These are phyloP conservation scores for Ptychobarbus kaznakovi DNA, from an alignment of 2,797 vertebrate species.

Conservation along the genomic window DNA sequence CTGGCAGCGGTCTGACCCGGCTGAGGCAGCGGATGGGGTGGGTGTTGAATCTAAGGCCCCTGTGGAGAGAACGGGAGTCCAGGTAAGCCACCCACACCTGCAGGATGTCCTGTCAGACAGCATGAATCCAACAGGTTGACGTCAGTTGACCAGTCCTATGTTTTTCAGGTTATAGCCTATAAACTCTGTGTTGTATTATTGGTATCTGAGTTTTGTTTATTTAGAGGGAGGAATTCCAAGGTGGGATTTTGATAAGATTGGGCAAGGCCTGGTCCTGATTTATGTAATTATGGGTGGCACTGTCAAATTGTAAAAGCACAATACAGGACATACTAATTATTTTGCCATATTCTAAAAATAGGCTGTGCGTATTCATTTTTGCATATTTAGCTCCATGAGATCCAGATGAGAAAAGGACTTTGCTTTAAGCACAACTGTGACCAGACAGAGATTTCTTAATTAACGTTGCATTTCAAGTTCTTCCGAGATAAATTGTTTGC, in stretches of 20 bases:
- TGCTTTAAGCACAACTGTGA: conserved; percentile 28
- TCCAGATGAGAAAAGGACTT: background rate
- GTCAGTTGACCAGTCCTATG: conserved; percentile 50
- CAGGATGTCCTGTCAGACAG: conserved; percentile 76
- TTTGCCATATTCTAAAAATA: conserved; percentile 14
- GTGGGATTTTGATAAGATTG: conserved; percentile 23
- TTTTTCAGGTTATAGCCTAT: background rate
- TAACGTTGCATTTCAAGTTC: conserved; percentile 32
- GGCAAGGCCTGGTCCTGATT: background rate
- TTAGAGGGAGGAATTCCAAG: conserved; percentile 2
- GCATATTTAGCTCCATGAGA: background rate
- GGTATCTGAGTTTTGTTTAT: conserved; percentile 23
- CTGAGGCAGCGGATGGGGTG: conserved; percentile 1
- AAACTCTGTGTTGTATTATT: conserved; percentile 7
- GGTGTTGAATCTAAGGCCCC: background rate
- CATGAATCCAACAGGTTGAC: conserved; percentile 61
- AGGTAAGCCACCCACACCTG: conserved; percentile 71
- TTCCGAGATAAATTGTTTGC: conserved; percentile 53
- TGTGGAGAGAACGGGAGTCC: conserved; percentile 46
- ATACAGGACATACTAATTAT: background rate
- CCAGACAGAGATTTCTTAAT: conserved; percentile 39
- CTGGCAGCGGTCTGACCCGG: conserved; percentile 30
- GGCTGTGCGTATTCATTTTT: background rate
- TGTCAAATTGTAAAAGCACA: background rate
- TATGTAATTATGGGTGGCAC: conserved; percentile 1